Base-by-base conservation (phyloP, 2,888 invertebrate genomes). In the Leptinotarsa haldemani region DNA sequence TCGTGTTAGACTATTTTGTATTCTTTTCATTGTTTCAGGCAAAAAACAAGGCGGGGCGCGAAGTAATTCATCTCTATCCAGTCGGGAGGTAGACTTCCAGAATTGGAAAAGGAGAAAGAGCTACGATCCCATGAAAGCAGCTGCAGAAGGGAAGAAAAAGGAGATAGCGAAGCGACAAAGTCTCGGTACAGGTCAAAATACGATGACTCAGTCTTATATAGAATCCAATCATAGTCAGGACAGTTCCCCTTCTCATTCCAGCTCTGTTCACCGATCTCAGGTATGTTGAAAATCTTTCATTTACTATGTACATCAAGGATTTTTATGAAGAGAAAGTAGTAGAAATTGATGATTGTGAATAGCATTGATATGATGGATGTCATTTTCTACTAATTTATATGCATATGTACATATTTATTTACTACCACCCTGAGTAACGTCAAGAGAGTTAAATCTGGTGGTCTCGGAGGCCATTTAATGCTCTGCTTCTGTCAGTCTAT, bases 101-200 rank as follows among this genome's bases (percentile, higher is more conserved):
- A 97, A 97, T 89, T 98, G 98, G 98, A 96, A 97, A 85, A 91
- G 98, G 74, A 90, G 98, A 77, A 97, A 97, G 83, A 96, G 95
- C 81, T 98, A 98, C 88, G 97, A 98, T 89, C 98, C 98, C 46
- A 93, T 96, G 92, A 95, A 94, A 86, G 96, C 97, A 0, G 97
- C 97, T 0, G 95, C 95, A 22, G 96, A 97, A 85, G 97, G 94
- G 30, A 93, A 91, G 83, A 91, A 91, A 46, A 92, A 91, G 83
- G 90, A 90, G 81, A 86, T 90, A 77, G 90, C 89, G 4, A 89
- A 89, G 73, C 88, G 88, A 77, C 75, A 80, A 65, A 73, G 16
- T 47, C 48, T 68, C 1, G 76, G 74, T 20, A 53, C 46, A 1
- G 74, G 75, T 4, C 73, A 70, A 15, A 83, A 83, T 70, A 75